These are phyloP conservation scores for Syritta pipiens DNA, from an alignment of 2,888 invertebrate genomes.

Conservation along the genomic window DNA sequence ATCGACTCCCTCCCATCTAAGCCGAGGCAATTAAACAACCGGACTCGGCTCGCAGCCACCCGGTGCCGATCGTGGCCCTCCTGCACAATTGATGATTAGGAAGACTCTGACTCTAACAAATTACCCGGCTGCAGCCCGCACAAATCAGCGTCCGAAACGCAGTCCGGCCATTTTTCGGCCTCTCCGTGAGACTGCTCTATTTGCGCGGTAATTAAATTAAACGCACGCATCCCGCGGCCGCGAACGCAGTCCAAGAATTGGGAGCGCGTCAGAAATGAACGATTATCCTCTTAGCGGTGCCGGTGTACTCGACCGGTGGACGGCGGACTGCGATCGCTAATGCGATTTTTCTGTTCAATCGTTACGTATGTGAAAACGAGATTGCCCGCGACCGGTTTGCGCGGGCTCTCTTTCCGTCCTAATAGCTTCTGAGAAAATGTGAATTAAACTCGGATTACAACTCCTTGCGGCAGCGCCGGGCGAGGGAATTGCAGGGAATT, in stretches of 20 bases:
- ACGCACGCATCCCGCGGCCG: constrained; percentile 16
- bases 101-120: no score
- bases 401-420: constrained; percentile 28
- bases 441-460: constrained; percentile 65
- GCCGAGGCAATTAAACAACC: not conserved
- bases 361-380: constrained; percentile 60
- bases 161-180: no score
- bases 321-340: constrained; percentile 51
- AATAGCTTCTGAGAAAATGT: constrained; percentile 65
- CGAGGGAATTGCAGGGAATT: constrained; percentile 46
- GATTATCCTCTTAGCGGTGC: constrained; percentile 57
- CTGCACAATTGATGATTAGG: no score
- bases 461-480: constrained; percentile 2
- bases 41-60: no score
- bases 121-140: no score
- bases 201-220: constrained; percentile 63
- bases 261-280: constrained; percentile 59
- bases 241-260: not conserved
- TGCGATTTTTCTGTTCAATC: constrained; percentile 67
- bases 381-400: constrained; percentile 19
- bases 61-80: no score
- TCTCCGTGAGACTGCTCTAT: constrained; percentile 34
- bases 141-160: no score
- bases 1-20: not conserved
- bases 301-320: constrained; percentile 11